A percentile compares a stretch with the other conserved stretches of the same genome.
Evolutionary conservation across 92 coral and sea anemone species (phyloP).

Genomic region (Actinostola sp.): DNA sequence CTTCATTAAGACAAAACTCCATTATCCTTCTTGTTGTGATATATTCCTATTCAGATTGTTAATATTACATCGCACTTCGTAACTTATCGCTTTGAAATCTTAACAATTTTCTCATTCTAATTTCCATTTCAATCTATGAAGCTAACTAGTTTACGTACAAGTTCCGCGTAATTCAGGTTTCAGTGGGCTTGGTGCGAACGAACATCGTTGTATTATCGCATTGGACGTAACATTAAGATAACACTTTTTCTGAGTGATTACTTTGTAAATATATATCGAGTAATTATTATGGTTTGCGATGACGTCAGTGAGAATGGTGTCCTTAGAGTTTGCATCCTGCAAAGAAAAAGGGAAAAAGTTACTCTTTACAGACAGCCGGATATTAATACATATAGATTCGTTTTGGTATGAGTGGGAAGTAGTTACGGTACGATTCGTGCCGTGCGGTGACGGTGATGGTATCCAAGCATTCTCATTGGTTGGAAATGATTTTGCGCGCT

Average conservation of each 20-base stretch:
- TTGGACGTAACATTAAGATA: conserved; percentile 14
- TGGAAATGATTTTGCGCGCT: too few relatives aligned
- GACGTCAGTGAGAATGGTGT: conserved; percentile 17
- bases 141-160: not conserved
- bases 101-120: not conserved
- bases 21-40: too few relatives aligned
- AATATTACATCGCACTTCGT: too few relatives aligned
- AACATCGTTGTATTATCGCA: conserved; percentile 4
- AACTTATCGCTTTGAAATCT: too few relatives aligned
- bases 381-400: too few relatives aligned
- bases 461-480: too few relatives aligned
- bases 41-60: too few relatives aligned
- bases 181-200: conserved; percentile 7
- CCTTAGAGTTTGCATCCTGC: conserved; percentile 20
- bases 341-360: not conserved
- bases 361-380: too few relatives aligned
- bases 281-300: conserved; percentile 18
- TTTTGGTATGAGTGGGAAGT: too few relatives aligned
- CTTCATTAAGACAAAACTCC: too few relatives aligned
- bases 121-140: not conserved
- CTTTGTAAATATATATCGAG: conserved; percentile 26
- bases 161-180: conserved; percentile 17
- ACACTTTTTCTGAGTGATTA: conserved; percentile 9
- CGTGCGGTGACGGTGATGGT: too few relatives aligned
- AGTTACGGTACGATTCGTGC: too few relatives aligned